Evolutionary conservation across 1,140 invertebrate genomes (phyloP), one percentile per base, ranked within the genome.

Genomic region (Acromyrmex charruanus): DNA sequence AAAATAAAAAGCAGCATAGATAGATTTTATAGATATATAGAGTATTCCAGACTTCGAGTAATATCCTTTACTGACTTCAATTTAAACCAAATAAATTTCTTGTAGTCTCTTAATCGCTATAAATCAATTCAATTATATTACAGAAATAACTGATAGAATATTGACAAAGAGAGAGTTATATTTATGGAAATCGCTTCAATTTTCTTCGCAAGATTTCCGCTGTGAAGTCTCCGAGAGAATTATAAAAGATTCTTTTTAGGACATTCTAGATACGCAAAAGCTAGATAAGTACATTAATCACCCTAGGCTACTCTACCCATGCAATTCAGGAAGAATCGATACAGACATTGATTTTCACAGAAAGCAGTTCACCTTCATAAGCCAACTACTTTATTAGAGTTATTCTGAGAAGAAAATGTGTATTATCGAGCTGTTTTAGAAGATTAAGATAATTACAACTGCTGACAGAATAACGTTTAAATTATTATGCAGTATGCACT

Each of bases 401-500:
- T 74, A 68, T 74, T 74, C 16, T 28, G 31, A 12, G 55, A 35
- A 44, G 16, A 55, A 39, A 77, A 21, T 39, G 1, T 49, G 2
- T 49, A 71, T 84, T 77, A 84, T 87, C 85, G 69, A 87, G 25
- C 49, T 77, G 35, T 72, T 59, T 49, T 51, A 28, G n/a, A 51
- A 75, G 21, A 35, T 6, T 44, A 18, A 44, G 18, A 18, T 14
- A 53, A 44, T 53, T 51, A 68, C 18, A 16, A 35, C 25, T 75
- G 39, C 51, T 12, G 28, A 55, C 12, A 35, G n/a, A 25, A n/a
- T 31, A 44, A 44, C 39, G 28, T 68, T 53, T 35, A 35, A 21
- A 35, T 21, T 25, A 35, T 21, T 25, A 21, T 18, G 14, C 21
- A 16, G 6, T 39, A 25, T 31, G 12, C 1, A 10, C 14, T 39